Percentiles rank a stretch among this genome's conserved stretches.
phyloP scores from a whole-genome alignment of 2,888 invertebrate genomes.

The Melikaiella ostensackeni region DNA sequence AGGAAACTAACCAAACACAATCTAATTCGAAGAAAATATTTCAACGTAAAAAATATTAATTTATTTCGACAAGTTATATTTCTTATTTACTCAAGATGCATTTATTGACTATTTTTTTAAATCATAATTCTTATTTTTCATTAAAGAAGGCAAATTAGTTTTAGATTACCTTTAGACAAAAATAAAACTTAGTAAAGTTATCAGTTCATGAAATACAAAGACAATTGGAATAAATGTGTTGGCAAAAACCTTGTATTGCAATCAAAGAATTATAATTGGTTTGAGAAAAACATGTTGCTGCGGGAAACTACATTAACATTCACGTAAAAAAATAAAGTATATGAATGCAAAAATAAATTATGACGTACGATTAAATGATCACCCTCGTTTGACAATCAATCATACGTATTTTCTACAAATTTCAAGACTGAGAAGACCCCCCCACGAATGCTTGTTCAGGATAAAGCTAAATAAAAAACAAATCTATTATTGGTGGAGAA shows the following conservation, averaged over 20 bases:
- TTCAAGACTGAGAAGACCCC: conserved; percentile 1
- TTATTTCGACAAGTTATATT: background rate
- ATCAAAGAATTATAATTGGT: background rate
- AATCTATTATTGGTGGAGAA: conserved; percentile 14
- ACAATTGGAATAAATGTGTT: background rate
- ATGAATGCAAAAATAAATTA: background rate
- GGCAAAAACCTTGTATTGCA: background rate
- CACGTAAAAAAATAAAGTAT: background rate
- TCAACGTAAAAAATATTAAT: background rate
- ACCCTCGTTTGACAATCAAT: background rate
- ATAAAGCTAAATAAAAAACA: conserved; percentile 8
- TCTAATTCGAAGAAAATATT: background rate
- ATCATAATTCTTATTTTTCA: background rate
- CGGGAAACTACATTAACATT: background rate
- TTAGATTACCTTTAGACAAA: background rate
- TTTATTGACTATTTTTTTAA: background rate
- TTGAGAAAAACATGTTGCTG: background rate
- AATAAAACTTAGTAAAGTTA: background rate
- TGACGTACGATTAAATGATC: background rate
- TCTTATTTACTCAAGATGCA: background rate
- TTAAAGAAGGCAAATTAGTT: background rate
- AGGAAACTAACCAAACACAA: background rate
- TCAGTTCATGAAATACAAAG: background rate
- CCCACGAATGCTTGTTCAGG: background rate
- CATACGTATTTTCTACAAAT: background rate